These are phyloP conservation scores for Ennomos erosarius DNA, from an alignment of 2,888 invertebrate genomes.

Conservation along the genomic window DNA sequence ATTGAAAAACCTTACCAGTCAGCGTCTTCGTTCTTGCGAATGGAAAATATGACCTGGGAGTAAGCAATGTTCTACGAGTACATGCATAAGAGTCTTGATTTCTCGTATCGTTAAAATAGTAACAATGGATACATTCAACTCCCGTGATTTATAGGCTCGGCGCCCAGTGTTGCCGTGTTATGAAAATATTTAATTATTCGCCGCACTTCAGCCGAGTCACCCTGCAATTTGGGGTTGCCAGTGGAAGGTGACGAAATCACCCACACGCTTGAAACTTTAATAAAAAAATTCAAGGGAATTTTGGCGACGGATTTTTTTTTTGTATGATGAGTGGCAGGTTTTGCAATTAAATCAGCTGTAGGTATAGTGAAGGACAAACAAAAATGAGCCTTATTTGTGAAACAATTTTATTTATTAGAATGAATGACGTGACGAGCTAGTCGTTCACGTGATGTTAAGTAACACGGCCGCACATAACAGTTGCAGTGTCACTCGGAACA, in stretches of 20 bases:
- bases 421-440: too few species aligned
- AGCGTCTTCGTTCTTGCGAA: too few species aligned
- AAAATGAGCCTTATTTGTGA: too few species aligned
- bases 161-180: slow-evolving; percentile 74
- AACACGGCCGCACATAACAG: too few species aligned
- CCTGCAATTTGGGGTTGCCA: slow-evolving; percentile 61
- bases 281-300: slow-evolving; percentile 39
- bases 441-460: too few species aligned
- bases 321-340: slow-evolving; percentile 12
- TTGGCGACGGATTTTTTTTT: slow-evolving; percentile 10
- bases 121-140: slow-evolving; percentile 50
- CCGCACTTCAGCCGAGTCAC: slow-evolving; percentile 65
- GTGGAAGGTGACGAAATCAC: slow-evolving; percentile 59
- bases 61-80: too few species aligned
- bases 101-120: slow-evolving; percentile 2
- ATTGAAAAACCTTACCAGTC: too few species aligned
- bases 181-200: slow-evolving; percentile 83
- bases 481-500: too few species aligned
- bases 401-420: too few species aligned
- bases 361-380: too few species aligned
- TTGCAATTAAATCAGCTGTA: slow-evolving; percentile 14
- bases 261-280: slow-evolving; percentile 48
- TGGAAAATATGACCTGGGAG: too few species aligned
- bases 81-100: too few species aligned
- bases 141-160: slow-evolving; percentile 69